These are phyloP conservation scores for Octomys mimax DNA, from an alignment of 2,797 vertebrate species.

Conservation along the genomic window DNA sequence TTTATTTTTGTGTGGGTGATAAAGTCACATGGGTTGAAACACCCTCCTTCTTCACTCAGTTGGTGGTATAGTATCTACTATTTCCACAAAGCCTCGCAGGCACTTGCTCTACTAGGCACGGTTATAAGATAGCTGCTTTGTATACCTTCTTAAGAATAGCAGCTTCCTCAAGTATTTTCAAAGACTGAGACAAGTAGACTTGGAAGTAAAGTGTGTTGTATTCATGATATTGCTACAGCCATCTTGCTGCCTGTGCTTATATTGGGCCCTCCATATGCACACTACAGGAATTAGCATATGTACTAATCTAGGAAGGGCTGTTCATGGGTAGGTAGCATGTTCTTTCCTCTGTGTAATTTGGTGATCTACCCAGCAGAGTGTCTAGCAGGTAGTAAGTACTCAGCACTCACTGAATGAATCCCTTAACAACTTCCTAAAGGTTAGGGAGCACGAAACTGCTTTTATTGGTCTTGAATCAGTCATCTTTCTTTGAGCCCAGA, in stretches of 20 bases:
- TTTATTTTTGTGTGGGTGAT: constrained; percentile 56
- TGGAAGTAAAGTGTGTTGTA: constrained; percentile 24
- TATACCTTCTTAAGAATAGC: constrained; percentile 9
- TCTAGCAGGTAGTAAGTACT: background rate
- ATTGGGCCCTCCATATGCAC: background rate
- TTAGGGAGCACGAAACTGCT: constrained; percentile 19
- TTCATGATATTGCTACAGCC: background rate
- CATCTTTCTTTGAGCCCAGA: background rate
- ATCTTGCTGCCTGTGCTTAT: constrained; percentile 6
- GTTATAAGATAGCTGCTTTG: background rate
- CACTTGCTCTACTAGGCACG: background rate
- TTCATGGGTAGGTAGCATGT: background rate
- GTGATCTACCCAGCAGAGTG: background rate
- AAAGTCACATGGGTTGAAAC: constrained; percentile 58
- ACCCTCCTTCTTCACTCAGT: background rate
- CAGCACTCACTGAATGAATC: constrained; percentile 33
- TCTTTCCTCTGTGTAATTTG: background rate
- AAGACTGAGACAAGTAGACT: constrained; percentile 29
- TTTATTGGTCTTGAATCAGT: background rate
- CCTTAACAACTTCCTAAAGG: constrained; percentile 51
- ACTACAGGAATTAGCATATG: background rate
- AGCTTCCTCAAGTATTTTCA: constrained; percentile 34
- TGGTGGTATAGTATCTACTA: background rate
- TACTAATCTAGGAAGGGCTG: background rate
- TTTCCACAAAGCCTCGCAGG: background rate